Conservation (phyloP, 1,140 invertebrate genomes). For the Lepeophtheirus salmonis region DNA sequence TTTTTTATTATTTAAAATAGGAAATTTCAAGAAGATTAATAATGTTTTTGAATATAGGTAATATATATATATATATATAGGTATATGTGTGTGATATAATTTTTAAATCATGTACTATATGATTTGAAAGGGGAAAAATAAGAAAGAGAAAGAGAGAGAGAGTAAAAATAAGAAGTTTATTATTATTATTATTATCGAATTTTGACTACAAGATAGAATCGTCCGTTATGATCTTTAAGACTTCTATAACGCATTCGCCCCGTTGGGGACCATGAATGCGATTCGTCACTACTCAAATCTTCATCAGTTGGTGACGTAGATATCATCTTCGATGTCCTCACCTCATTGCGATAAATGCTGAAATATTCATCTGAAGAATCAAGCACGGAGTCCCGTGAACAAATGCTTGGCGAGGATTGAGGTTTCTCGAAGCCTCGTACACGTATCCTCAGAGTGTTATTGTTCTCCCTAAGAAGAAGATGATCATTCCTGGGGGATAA, state of each 20-base stretch:
- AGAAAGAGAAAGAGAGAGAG: background rate
- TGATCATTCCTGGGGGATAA: background rate
- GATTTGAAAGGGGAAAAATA: too few species aligned
- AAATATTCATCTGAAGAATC: background rate
- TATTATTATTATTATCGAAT: background rate
- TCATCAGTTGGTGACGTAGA: background rate
- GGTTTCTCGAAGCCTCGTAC: background rate
- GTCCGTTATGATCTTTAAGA: constrained; percentile 9
- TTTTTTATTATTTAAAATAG: background rate
- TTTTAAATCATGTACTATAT: too few species aligned
- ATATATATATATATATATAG: constrained; percentile 1
- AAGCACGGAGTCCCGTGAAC: background rate
- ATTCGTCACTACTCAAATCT: background rate
- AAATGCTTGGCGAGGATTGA: background rate
- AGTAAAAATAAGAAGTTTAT: background rate
- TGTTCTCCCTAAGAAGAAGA: background rate
- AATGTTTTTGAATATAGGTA: background rate
- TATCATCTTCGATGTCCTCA: background rate
- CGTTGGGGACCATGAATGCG: background rate
- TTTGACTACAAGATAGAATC: constrained; percentile 13
- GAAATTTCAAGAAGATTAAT: background rate
- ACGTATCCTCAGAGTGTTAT: background rate
- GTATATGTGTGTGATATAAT: background rate
- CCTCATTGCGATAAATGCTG: background rate
- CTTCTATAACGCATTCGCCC: constrained; percentile 1